Evolutionary conservation across 2,113 vertebrate genomes (phyloP), one percentile per base, ranked within the genome.

Genomic region (Typhlomys cinereus): DNA sequence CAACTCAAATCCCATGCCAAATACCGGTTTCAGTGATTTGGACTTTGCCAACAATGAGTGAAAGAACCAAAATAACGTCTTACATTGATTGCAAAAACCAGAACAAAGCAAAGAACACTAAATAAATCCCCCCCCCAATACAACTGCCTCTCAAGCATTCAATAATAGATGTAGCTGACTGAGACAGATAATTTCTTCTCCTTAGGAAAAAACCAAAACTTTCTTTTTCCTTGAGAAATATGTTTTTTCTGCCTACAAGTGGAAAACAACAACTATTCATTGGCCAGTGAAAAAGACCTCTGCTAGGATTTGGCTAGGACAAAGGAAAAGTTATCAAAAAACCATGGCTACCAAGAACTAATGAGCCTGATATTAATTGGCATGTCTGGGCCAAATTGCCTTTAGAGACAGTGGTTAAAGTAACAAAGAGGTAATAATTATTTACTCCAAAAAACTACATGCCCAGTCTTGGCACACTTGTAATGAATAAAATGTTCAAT

Each of bases 331-430:
- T 71, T 95, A 97, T 96, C 92, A 97, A 96, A 95, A 96, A 95
- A 69, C 90, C 66, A 89, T 85, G 93, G 54, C 90, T 97, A 96
- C 98, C 96, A 98, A 97, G 95, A 96, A 95, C 96, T 97, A 97
- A 95, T 97, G 97, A 97, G 96, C 97, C 95, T 96, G 96, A 94
- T 96, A 97, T 97, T 98, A 98, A 97, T 96, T 97, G 96, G 83
- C 97, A 78, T 96, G 97, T 97, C 97, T 98, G 96, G 98, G 94
- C 97, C 96, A 96, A 97, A 94, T 52, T 84, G 73, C 95, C 85
- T 97, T 97, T 92, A 79, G 96, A 97, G 95, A 97, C 96, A 95
- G 96, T 93, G 96, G 97, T 96, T 95, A 92, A 84, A 93, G 62
- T 90, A 95, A 96, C 88, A 95, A 94, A 94, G 67, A 87, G 57